Base-by-base conservation (phyloP, 2,888 invertebrate genomes). In the Macrosiphum euphorbiae region DNA sequence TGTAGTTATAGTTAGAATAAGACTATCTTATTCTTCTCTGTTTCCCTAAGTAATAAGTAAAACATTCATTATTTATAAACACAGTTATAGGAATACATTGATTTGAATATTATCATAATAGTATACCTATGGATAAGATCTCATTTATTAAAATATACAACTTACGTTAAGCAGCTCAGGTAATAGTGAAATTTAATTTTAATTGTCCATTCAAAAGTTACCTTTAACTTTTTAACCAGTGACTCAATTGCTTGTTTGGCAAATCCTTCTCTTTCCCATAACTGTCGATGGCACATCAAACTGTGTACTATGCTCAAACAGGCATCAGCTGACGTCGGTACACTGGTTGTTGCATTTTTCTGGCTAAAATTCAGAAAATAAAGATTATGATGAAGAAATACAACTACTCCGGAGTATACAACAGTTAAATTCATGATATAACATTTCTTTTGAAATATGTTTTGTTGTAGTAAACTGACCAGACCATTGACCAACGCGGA, bases 1-100 rank as follows among this genome's bases (percentile, higher is more conserved):
- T n/a, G 99, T 99, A 7, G 99, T 99, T 92, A 99, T 99, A n/a
- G 99, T 99, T 61, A 99, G 99, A 95, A 99, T 99, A 94, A 99
- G 96, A 95, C 99, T 99, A 96, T 99, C 99, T 95, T 99, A 96
- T 96, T 99, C 99, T 96, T 99, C 99, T 94, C 99, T 97, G 96
- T 99, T 99, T 96, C 99, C 99, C 96, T 96, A 92, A 26, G 95
- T 94, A 94, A 92, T 89, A 26, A 47, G 10, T 87, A 41, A 91
- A 47, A 41, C 20, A 85, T 35, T 20, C 86, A 55, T 85, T 85
- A 78, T 86, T 50, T 24, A 44, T 35, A 84, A 52, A 28, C 20
- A 61, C 28, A 61, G 28, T 61, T 61, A 61, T 28, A 61, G n/a
- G 28, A 61, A 61, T n/a, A 61, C 28, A 61, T 50, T 50, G 50